Percentiles rank a stretch among this genome's conserved stretches.
These are phyloP conservation scores for Gortyna flavago DNA, from an alignment of 2,888 invertebrate species.

Conservation along the genomic window DNA sequence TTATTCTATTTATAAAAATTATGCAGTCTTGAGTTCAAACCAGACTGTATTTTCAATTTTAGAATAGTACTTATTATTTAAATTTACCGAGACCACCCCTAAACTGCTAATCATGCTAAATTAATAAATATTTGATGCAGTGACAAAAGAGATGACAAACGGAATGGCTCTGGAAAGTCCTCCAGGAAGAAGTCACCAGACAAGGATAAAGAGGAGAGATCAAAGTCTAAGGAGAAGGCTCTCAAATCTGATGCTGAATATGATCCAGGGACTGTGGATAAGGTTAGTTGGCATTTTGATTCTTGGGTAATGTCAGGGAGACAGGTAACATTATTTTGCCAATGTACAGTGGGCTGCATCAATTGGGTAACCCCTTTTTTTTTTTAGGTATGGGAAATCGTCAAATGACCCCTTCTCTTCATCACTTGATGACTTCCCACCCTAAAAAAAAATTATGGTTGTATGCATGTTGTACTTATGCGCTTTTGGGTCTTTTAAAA, in stretches of 20 bases:
- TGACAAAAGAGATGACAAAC: conserved; percentile 92
- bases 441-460: no score
- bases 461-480: not conserved
- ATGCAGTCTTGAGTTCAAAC: not conserved
- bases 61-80: not conserved
- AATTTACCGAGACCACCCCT: not conserved
- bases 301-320: not conserved
- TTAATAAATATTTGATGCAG: conserved; percentile 64
- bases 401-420: no score
- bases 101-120: not conserved
- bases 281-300: conserved; percentile 84
- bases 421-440: no score
- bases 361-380: no score
- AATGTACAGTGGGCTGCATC: no score
- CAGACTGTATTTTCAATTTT: not conserved
- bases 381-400: no score
- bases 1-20: not conserved
- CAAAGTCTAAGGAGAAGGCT: conserved; percentile 90
- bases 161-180: conserved; percentile 90
- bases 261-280: conserved; percentile 93
- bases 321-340: not conserved
- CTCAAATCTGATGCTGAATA: conserved; percentile 91
- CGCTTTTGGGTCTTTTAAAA: not conserved
- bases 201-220: conserved; percentile 85
- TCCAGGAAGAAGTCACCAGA: conserved; percentile 89